phyloP scores from a whole-genome alignment of 2,888 invertebrate genomes.

The Cerceris rybyensis region DNA sequence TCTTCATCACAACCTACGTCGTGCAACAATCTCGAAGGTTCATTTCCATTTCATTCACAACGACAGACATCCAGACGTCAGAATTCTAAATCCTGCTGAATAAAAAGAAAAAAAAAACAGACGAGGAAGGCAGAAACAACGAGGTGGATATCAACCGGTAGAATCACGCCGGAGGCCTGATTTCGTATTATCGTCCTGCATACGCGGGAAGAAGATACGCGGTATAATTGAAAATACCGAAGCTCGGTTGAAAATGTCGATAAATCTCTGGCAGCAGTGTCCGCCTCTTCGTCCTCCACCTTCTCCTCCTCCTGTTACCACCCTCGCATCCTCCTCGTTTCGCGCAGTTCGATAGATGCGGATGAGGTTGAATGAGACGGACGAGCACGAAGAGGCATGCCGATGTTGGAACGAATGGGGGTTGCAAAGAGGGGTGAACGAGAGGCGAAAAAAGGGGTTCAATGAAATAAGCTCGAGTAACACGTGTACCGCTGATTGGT shows the following conservation, averaged over 20 bases:
- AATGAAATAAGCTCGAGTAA: constrained; percentile 64
- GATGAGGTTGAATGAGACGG: constrained; percentile 30
- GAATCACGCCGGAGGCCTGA: constrained; percentile 33
- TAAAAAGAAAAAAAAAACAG: not conserved
- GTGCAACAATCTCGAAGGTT: no score
- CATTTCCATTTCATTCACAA: not conserved
- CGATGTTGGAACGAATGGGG: constrained; percentile 8
- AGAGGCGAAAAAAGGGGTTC: constrained; percentile 19
- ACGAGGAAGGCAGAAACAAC: not conserved
- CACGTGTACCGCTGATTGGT: constrained; percentile 76
- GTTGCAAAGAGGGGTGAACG: not conserved
- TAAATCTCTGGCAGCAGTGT: constrained; percentile 56
- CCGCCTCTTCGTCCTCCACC: constrained; percentile 4
- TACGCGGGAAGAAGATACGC: constrained; percentile 9
- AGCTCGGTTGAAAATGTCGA: constrained; percentile 70
- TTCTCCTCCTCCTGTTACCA: constrained; percentile 3
- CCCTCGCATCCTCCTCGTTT: constrained; percentile 9
- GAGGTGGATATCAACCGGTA: constrained; percentile 13
- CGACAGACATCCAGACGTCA: not conserved
- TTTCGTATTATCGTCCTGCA: constrained; percentile 53
- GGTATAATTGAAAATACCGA: constrained; percentile 72
- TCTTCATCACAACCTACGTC: no score
- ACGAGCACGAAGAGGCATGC: constrained; percentile 15
- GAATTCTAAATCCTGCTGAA: not conserved
- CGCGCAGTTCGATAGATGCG: constrained; percentile 45